Base-by-base conservation (phyloP, 1,140 invertebrate species). In the Scaptomyza graminum region DNA sequence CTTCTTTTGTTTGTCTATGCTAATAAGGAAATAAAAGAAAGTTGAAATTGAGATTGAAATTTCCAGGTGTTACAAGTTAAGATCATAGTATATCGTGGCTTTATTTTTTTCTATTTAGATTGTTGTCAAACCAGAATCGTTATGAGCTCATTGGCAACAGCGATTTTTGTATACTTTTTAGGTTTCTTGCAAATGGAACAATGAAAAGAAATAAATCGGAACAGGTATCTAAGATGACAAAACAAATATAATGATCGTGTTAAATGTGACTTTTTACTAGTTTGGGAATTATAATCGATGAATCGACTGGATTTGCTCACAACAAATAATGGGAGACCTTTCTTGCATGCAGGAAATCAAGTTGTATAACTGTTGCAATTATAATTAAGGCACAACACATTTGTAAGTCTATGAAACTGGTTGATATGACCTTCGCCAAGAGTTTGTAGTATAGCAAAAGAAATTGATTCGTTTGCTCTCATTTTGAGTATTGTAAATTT, bases 101-200 rank as follows among this genome's bases (percentile, higher is more conserved):
- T 18, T 18, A 46, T 15, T 22, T 5, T 47, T 6, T 44, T 31
- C 52, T 73, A 2, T 22, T 22, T 84, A 82, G 79, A 83, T 83
- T 84, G 79, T 83, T 65, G 81, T 85, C 81, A 75, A 77, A 66
- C 81, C 65, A 87, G 82, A 66, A 74, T 65, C 63, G 47, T 51
- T 57, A 12, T 57, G 37, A 61, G 68, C 69, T 72, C 69, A 72
- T 72, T 72, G 60, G 49, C 54, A 16, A 54, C 25, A 47, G 16
- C 28, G 13, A 60, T 11, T 47, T 59, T 25, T 56, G 5, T 56
- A 5, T 11, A 22, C 5, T 18, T 47, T 16, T 60, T 44, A 15
- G 39, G 39, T 25, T 46, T 46, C 8, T 18, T 18, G 18, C 54
- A 16, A 56, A 56, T 5, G 9, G 11, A 8, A 22, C 54, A 56